These are phyloP conservation scores for Cryptotis parvus DNA, from an alignment of 2,113 vertebrate species.

Conservation along the genomic window DNA sequence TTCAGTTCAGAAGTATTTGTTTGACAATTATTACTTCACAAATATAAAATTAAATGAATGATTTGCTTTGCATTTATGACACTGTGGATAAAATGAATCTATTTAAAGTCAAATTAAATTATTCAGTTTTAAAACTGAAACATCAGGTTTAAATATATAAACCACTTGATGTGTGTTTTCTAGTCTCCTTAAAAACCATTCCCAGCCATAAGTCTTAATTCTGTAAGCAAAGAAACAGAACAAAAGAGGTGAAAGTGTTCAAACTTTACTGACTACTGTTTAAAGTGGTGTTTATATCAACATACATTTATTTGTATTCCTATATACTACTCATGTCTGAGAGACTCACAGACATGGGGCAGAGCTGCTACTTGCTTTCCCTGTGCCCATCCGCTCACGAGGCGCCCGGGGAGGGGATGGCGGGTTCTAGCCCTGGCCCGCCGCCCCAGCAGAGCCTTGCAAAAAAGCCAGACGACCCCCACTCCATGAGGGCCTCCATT, in stretches of 20 bases:
- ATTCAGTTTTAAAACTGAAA: slow-evolving; percentile 60
- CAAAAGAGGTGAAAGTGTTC: background rate
- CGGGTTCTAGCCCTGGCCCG: too few relatives aligned
- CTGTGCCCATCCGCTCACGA: too few relatives aligned
- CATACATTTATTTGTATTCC: background rate
- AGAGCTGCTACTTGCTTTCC: too few relatives aligned
- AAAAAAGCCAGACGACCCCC: too few relatives aligned
- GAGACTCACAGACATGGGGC: too few relatives aligned
- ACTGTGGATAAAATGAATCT: slow-evolving; percentile 3
- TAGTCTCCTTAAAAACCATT: slow-evolving; percentile 24
- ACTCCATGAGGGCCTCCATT: too few relatives aligned
- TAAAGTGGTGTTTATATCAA: background rate
- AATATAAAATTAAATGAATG: slow-evolving; percentile 64
- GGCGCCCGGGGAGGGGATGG: too few relatives aligned
- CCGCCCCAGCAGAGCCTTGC: too few relatives aligned
- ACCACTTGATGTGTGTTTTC: background rate
- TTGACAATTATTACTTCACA: slow-evolving; percentile 50
- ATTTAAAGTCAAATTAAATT: slow-evolving; percentile 45
- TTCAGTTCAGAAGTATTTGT: slow-evolving; percentile 27
- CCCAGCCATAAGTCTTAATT: background rate
- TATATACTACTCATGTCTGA: too few relatives aligned
- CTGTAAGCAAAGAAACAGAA: background rate
- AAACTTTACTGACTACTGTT: background rate
- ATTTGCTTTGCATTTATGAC: slow-evolving; percentile 30
- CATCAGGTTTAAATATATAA: slow-evolving; percentile 34